Evolutionary conservation across 2,113 vertebrate species (phyloP).

Genomic region (Pycnonotus jocosus): DNA sequence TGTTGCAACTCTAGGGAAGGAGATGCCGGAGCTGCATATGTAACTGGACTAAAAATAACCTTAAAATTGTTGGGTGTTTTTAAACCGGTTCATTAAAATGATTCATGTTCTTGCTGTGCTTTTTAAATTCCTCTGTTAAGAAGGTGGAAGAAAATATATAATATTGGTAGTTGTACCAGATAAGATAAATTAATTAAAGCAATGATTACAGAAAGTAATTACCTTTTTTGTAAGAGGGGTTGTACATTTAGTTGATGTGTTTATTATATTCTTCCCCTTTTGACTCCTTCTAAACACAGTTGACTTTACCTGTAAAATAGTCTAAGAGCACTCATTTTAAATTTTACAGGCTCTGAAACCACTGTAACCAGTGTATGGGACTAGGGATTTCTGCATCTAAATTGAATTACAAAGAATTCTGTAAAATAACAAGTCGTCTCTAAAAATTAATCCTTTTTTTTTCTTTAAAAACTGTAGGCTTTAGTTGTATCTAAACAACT

Average conservation of each 20-base stretch:
- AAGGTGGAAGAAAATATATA: neutral
- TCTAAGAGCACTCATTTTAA: neutral
- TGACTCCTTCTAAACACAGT: neutral
- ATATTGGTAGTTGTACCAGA: neutral
- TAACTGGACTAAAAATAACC: neutral
- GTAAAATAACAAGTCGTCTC: constrained; percentile 44
- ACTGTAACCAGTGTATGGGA: neutral
- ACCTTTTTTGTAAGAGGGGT: neutral
- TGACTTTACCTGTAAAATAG: neutral
- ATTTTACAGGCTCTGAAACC: constrained; percentile 32
- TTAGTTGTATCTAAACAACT: constrained; percentile 57
- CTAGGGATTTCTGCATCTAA: neutral
- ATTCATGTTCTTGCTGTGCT: neutral
- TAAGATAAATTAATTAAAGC: neutral
- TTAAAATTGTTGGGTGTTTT: neutral
- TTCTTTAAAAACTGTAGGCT: constrained; percentile 33
- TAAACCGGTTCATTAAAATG: neutral
- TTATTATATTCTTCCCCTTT: neutral
- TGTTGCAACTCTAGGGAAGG: neutral
- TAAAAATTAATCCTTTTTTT: constrained; percentile 39
- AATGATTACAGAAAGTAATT: neutral
- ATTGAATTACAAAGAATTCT: constrained; percentile 38
- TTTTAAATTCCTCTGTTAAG: neutral
- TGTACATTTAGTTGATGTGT: neutral
- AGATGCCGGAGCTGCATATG: neutral